Evolutionary conservation across 2,797 vertebrate genomes (phyloP).

Genomic region (Pangasius sanitwongsei): DNA sequence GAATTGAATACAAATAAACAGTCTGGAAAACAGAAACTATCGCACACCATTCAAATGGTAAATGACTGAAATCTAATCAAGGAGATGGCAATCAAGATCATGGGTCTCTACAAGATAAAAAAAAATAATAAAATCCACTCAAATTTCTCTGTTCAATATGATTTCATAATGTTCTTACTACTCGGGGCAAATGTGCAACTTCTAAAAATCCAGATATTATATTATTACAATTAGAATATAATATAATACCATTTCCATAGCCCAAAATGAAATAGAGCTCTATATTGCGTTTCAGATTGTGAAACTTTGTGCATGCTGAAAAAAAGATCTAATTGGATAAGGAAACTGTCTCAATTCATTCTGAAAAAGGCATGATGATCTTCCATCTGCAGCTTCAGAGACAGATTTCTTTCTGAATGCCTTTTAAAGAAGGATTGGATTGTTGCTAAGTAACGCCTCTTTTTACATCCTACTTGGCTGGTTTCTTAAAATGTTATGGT

Average conservation of each 20-base stretch:
- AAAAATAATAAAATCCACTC: neutral
- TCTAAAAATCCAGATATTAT: neutral
- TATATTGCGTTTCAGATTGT: slow-evolving; percentile 15
- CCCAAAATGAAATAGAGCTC: neutral
- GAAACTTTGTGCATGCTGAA: slow-evolving; percentile 28
- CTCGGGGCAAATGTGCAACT: neutral
- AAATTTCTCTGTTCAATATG: slow-evolving; percentile 4
- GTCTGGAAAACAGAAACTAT: too few relatives aligned
- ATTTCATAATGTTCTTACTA: slow-evolving; percentile 18
- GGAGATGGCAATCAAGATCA: neutral
- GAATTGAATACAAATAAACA: neutral
- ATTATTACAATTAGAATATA: slow-evolving; percentile 7
- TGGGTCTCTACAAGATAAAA: neutral
- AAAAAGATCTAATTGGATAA: slow-evolving; percentile 41
- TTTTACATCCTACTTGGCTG: slow-evolving; percentile 67
- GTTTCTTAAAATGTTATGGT: slow-evolving; percentile 25
- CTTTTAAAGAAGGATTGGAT: slow-evolving; percentile 67
- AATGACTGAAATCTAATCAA: slow-evolving; percentile 9
- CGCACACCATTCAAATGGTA: too few relatives aligned
- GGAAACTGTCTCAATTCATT: slow-evolving; percentile 41
- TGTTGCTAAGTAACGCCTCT: slow-evolving; percentile 78
- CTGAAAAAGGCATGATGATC: slow-evolving; percentile 32
- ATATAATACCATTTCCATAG: neutral
- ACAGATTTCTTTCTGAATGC: slow-evolving; percentile 74
- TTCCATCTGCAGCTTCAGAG: slow-evolving; percentile 60